phyloP scores from a whole-genome alignment of 2,797 vertebrate species.

The Schizothorax lantsangensis region DNA sequence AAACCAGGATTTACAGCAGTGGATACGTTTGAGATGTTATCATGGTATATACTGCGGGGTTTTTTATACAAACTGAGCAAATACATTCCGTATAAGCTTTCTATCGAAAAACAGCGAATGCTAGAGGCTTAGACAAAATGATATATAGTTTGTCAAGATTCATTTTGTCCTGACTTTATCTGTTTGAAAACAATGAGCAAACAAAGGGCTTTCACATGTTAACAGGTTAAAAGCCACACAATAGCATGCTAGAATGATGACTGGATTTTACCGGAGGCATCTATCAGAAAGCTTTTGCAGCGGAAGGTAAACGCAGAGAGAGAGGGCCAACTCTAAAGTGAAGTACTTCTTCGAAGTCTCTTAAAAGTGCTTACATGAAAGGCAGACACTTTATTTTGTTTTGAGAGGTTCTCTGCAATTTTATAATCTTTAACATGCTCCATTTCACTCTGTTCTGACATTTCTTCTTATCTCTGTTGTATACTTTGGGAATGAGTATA shows the following conservation, averaged over 20 bases:
- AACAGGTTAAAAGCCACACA: neutral
- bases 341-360: conserved; percentile 17
- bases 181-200: too few relatives aligned
- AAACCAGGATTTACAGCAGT: too few relatives aligned
- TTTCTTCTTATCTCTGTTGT: neutral
- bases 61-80: too few relatives aligned
- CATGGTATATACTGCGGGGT: too few relatives aligned
- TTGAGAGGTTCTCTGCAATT: conserved; percentile 36
- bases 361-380: conserved; percentile 28
- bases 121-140: too few relatives aligned
- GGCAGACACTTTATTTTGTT: conserved; percentile 35
- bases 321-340: conserved; percentile 10
- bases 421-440: conserved; percentile 25
- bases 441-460: conserved; percentile 20
- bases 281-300: neutral
- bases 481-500: conserved; percentile 20
- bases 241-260: conserved; percentile 31
- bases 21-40: too few relatives aligned
- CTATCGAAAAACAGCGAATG: too few relatives aligned
- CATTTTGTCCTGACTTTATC: too few relatives aligned
- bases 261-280: conserved; percentile 21
- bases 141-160: too few relatives aligned
- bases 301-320: neutral
- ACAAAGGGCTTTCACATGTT: too few relatives aligned
- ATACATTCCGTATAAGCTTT: too few relatives aligned